Conservation (phyloP, 2,113 vertebrate species). For the Cichladusa arquata region DNA sequence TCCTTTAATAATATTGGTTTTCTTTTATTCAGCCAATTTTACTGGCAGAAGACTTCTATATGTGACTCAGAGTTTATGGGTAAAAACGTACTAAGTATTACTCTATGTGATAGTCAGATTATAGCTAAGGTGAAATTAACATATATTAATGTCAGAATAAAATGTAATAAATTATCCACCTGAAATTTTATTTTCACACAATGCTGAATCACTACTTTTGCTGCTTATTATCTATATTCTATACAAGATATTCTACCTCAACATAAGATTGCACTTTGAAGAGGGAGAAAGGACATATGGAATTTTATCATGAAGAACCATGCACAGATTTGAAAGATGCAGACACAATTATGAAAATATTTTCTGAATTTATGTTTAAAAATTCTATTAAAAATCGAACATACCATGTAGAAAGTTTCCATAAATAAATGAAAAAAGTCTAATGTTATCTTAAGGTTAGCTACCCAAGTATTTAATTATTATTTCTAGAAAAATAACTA, state of each 20-base stretch:
- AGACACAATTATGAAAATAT: background rate
- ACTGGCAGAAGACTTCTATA: background rate
- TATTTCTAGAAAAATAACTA: background rate
- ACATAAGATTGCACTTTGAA: background rate
- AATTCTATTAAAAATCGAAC: background rate
- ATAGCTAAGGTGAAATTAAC: background rate
- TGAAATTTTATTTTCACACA: background rate
- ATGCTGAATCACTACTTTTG: background rate
- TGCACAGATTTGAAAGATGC: background rate
- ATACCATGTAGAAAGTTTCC: background rate
- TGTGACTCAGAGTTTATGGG: background rate
- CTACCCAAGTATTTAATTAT: background rate
- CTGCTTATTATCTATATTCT: background rate
- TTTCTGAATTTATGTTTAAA: background rate
- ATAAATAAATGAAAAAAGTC: background rate
- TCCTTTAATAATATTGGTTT: background rate
- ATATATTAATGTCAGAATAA: background rate
- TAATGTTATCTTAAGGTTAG: background rate
- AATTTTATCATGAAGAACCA: background rate
- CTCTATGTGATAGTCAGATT: background rate
- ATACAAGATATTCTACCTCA: background rate
- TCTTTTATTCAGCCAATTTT: background rate
- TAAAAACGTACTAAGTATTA: background rate
- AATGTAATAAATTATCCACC: background rate
- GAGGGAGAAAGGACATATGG: background rate